Evolutionary conservation across 2,113 vertebrate genomes (phyloP).

Genomic region (Saguinus midas): DNA sequence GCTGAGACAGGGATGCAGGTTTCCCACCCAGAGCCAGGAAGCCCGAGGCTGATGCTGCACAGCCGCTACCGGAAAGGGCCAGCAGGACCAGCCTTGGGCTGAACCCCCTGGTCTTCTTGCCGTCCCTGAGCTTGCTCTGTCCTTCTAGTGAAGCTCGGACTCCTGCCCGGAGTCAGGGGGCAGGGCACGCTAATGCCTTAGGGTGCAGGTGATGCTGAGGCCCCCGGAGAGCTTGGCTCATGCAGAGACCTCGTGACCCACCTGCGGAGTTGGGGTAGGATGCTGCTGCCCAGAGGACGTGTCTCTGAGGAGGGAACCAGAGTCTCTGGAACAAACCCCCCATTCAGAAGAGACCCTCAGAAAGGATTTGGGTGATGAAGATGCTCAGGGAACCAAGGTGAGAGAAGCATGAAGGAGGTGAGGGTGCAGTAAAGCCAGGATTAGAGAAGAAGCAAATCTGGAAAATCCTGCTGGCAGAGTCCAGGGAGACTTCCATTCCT

Average conservation of each 20-base stretch:
- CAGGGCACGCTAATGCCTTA: neutral
- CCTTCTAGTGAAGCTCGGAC: rapidly evolving
- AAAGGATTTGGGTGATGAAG: neutral
- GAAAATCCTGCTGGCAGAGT: neutral
- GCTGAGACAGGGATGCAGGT: rapidly evolving
- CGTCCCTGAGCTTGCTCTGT: rapidly evolving
- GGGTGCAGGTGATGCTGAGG: too few relatives aligned
- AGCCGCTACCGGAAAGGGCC: rapidly evolving
- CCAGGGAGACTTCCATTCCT: neutral
- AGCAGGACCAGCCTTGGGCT: neutral
- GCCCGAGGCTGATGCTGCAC: neutral
- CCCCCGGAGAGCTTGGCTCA: neutral
- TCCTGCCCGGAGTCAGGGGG: rapidly evolving
- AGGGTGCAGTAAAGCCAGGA: rapidly evolving
- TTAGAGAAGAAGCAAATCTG: neutral
- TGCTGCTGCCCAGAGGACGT: too few relatives aligned
- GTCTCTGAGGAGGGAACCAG: neutral
- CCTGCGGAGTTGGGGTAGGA: neutral
- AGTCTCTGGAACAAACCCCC: neutral
- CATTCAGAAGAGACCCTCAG: neutral
- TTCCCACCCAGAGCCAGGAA: neutral
- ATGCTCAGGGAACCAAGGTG: rapidly evolving
- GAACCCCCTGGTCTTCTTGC: neutral
- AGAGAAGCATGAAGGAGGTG: neutral
- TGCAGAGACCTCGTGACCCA: neutral